Conservation (phyloP, 2,797 vertebrate genomes). For the Rhadinocentrus ornatus region DNA sequence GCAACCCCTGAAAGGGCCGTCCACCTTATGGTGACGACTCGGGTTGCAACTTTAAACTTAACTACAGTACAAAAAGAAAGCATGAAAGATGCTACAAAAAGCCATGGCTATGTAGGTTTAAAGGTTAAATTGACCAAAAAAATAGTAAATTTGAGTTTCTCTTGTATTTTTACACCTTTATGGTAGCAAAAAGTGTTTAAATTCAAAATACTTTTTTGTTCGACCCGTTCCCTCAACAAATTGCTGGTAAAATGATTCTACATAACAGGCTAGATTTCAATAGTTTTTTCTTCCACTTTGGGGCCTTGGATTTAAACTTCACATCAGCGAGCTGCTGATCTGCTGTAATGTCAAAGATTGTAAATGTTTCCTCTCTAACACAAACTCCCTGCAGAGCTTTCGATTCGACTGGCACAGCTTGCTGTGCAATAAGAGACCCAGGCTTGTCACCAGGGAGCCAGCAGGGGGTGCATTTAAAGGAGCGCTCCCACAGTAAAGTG, state of each 20-base stretch:
- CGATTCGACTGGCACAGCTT: constrained; percentile 40
- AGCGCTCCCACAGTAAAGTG: constrained; percentile 47
- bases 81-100: constrained; percentile 33
- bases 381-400: constrained; percentile 27
- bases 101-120: fast-evolving
- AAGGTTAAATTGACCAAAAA: neutral
- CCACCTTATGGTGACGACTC: constrained; percentile 35
- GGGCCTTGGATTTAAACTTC: neutral
- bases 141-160: neutral
- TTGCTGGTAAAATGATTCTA: too few species aligned
- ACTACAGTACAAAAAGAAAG: constrained; percentile 8
- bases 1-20: constrained; percentile 40
- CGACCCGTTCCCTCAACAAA: too few species aligned
- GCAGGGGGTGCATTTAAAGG: constrained; percentile 58
- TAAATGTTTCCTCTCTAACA: constrained; percentile 15
- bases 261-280: too few species aligned
- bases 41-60: constrained; percentile 36
- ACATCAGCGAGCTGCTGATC: neutral
- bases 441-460: constrained; percentile 30
- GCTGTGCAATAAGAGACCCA: constrained; percentile 49
- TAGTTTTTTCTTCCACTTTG: neutral
- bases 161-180: neutral
- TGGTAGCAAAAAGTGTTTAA: neutral
- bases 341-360: constrained; percentile 20
- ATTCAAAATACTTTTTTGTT: too few species aligned